These are phyloP conservation scores for Desmophyllum pertusum DNA, from an alignment of 92 coral and sea anemone genomes.

Conservation along the genomic window DNA sequence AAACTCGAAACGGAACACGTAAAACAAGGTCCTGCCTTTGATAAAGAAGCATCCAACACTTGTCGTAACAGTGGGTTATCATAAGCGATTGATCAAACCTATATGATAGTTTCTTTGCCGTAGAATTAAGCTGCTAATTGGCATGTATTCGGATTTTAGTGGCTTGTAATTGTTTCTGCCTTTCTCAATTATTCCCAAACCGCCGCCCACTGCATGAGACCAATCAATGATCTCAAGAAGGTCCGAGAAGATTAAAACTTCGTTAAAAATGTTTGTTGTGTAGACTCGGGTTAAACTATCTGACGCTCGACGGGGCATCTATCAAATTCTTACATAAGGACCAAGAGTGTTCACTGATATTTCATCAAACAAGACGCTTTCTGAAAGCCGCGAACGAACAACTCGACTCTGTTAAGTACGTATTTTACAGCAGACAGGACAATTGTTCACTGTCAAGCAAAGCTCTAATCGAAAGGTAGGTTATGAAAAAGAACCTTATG, in stretches of 20 bases:
- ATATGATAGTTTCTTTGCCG: constrained; percentile 40
- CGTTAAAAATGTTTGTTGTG: constrained; percentile 36
- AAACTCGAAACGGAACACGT: neutral
- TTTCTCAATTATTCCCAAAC: constrained; percentile 16
- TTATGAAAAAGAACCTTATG: neutral
- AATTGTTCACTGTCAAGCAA: neutral
- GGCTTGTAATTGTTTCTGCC: constrained; percentile 27
- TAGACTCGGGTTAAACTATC: constrained; percentile 34
- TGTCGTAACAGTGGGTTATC: constrained; percentile 24
- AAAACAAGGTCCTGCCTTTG: neutral
- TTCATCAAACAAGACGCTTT: constrained; percentile 12
- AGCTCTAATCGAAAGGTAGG: neutral
- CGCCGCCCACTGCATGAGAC: constrained; percentile 19
- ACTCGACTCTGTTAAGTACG: neutral
- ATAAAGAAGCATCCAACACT: neutral
- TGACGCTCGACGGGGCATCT: constrained; percentile 33
- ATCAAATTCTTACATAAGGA: constrained; percentile 23
- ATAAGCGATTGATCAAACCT: constrained; percentile 12
- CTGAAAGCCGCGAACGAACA: neutral
- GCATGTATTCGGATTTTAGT: constrained; percentile 28
- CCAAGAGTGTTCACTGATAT: neutral
- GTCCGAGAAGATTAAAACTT: constrained; percentile 7
- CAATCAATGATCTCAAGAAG: constrained; percentile 1
- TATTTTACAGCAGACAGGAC: neutral
- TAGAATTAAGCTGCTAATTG: constrained; percentile 41